These are phyloP conservation scores for Setipinna tenuifilis DNA, from an alignment of 2,797 vertebrate species.

Conservation along the genomic window DNA sequence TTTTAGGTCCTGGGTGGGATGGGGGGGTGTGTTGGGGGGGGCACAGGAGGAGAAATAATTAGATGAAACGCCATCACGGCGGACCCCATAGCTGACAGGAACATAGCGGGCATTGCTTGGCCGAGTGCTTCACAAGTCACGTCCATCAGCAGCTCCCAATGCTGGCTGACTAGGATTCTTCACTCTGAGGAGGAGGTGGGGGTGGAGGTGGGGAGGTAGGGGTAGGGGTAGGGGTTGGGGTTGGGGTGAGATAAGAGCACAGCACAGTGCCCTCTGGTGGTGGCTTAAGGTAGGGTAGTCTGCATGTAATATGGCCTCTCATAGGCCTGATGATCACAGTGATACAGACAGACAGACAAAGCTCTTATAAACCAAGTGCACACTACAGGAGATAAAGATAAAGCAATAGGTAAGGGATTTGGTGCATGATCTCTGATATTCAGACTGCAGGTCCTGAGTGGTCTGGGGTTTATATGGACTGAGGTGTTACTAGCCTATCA, in stretches of 20 bases:
- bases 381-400: background rate
- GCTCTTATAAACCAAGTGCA: background rate
- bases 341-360: background rate
- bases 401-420: background rate
- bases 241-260: background rate
- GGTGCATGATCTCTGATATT: no score
- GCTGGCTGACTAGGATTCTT: slow-evolving; percentile 5
- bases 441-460: no score
- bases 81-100: background rate
- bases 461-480: background rate
- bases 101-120: background rate
- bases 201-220: background rate
- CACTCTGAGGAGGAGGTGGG: background rate
- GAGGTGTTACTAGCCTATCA: background rate
- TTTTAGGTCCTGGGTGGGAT: background rate
- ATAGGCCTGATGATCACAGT: background rate
- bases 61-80: slow-evolving; percentile 21
- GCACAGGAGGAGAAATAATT: slow-evolving; percentile 24
- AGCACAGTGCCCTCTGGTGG: background rate
- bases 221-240: background rate
- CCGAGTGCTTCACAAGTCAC: slow-evolving; percentile 18
- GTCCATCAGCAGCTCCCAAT: slow-evolving; percentile 17
- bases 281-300: background rate
- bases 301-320: background rate
- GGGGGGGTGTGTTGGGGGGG: no score